Percentiles rank a stretch among this genome's conserved stretches.
These are phyloP conservation scores for Aurelia sp. DNA, from an alignment of 30 jellyfish, hydroid and myxozoan species.

Conservation along the genomic window DNA sequence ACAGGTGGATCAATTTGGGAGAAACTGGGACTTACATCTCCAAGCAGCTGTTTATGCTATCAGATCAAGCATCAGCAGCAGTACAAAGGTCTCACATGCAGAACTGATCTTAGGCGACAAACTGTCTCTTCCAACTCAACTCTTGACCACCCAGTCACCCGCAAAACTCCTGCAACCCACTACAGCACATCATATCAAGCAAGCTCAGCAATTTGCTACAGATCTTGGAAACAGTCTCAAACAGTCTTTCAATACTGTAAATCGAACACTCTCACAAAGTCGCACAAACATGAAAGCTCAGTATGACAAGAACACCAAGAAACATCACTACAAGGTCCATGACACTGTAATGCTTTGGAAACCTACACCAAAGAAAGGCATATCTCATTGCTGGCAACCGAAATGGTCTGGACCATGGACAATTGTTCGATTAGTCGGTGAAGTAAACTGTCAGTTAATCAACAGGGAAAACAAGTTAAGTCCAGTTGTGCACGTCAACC, in stretches of 20 bases:
- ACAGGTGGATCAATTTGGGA: conserved; percentile 25
- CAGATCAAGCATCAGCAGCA: no score
- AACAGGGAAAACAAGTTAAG: neutral
- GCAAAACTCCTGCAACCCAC: conserved; percentile 14
- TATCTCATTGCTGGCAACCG: conserved; percentile 62
- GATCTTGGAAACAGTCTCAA: conserved; percentile 27
- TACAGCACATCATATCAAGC: neutral
- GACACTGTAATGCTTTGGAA: conserved; percentile 45
- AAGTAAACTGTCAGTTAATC: conserved; percentile 7
- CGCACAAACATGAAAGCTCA: conserved; percentile 24
- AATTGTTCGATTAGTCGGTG: conserved; percentile 6
- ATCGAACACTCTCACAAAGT: conserved; percentile 14
- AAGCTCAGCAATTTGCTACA: conserved; percentile 19
- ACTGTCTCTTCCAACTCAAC: conserved; percentile 34
- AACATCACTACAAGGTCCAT: conserved; percentile 28
- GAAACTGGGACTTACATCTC: conserved; percentile 28
- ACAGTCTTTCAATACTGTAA: neutral
- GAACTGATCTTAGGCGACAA: no score
- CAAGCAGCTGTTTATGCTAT: conserved; percentile 19
- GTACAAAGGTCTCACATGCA: no score
- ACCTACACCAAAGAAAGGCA: conserved; percentile 27
- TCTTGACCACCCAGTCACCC: conserved; percentile 6
- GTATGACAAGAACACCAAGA: conserved; percentile 19
- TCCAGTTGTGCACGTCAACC: conserved; percentile 8
- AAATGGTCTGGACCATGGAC: conserved; percentile 48